phyloP scores from a whole-genome alignment of 2,113 vertebrate genomes.

The Clarias batrachus region DNA sequence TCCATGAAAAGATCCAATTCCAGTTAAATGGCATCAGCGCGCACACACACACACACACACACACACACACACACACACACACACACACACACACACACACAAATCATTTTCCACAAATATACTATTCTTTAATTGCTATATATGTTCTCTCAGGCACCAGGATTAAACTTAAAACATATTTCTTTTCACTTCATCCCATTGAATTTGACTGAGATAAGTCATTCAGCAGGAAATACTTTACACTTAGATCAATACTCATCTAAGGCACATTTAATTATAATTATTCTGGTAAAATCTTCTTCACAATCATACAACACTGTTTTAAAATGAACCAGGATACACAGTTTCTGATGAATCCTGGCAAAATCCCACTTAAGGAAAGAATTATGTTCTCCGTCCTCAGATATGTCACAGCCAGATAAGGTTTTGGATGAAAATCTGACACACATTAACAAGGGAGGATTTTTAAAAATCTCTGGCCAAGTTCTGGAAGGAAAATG shows the following conservation, averaged over 20 bases:
- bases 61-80: constrained; percentile 33
- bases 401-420: background rate
- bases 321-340: background rate
- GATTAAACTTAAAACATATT: background rate
- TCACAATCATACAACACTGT: background rate
- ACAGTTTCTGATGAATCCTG: background rate
- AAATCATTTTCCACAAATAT: background rate
- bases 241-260: background rate
- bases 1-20: constrained; percentile 44
- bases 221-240: constrained; percentile 29
- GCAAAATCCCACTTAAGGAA: background rate
- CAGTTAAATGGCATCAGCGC: constrained; percentile 23
- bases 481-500: constrained; percentile 9
- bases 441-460: constrained; percentile 6
- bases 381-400: background rate
- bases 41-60: constrained; percentile 30
- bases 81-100: background rate
- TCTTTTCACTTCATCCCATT: background rate
- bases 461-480: background rate
- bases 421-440: constrained; percentile 4
- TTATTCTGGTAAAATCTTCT: background rate
- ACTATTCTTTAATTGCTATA: background rate
- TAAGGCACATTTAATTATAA: background rate
- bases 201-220: background rate
- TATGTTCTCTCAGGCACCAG: background rate